A percentile compares a stretch with the other conserved stretches of the same genome.
Evolutionary conservation across 2,888 invertebrate species (phyloP).

Genomic region (Stegana nigrithorax): DNA sequence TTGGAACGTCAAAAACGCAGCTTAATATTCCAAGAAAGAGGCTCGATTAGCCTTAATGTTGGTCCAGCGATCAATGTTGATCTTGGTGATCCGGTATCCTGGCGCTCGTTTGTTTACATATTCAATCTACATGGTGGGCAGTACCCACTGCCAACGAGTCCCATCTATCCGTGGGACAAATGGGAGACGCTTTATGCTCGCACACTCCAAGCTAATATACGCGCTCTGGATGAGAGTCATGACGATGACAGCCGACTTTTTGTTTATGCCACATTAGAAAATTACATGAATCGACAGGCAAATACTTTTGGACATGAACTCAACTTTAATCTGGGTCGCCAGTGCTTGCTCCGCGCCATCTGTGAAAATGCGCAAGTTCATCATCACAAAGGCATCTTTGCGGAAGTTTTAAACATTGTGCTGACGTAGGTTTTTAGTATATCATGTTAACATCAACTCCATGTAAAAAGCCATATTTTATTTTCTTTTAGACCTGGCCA

Average conservation of each 20-base stretch:
- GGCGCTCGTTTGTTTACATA: constrained; percentile 40
- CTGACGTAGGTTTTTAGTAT: constrained; percentile 41
- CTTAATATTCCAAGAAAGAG: not conserved
- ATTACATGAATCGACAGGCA: constrained; percentile 22
- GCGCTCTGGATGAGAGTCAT: not conserved
- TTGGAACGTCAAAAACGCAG: not conserved
- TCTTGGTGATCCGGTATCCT: constrained; percentile 39
- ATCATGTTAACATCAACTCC: not conserved
- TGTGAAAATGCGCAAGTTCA: constrained; percentile 52
- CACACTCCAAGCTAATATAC: not conserved
- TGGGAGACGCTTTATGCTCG: constrained; percentile 36
- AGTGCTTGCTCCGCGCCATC: constrained; percentile 47
- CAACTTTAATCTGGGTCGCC: constrained; percentile 24
- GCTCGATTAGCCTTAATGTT: not conserved
- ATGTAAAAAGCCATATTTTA: not conserved
- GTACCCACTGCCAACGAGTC: constrained; percentile 37
- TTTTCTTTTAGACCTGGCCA: constrained; percentile 32
- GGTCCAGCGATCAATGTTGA: constrained; percentile 8
- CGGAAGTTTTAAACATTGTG: constrained; percentile 41
- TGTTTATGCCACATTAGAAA: constrained; percentile 42
- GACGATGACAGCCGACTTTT: constrained; percentile 42
- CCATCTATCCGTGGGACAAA: constrained; percentile 41
- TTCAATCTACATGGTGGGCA: constrained; percentile 42
- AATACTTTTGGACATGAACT: too few relatives aligned
- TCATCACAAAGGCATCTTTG: constrained; percentile 39